A percentile compares a stretch with the other conserved stretches of the same genome.
These are phyloP conservation scores for Pleuronectes platessa DNA, from an alignment of 2,113 vertebrate genomes.

Conservation along the genomic window DNA sequence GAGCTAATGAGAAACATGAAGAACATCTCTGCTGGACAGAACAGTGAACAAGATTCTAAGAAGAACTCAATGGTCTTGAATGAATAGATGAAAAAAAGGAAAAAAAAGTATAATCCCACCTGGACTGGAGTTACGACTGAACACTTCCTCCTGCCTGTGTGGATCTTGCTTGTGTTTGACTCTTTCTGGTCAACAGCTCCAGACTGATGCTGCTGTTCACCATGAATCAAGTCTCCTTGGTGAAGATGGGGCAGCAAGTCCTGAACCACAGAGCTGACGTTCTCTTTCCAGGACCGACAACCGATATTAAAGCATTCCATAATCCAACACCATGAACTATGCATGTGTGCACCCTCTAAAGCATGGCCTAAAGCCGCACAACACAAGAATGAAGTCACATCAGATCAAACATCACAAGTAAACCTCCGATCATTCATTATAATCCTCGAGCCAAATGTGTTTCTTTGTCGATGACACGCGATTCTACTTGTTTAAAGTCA, in stretches of 20 bases:
- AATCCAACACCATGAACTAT: slow-evolving; percentile 49
- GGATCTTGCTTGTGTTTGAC: slow-evolving; percentile 10
- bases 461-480: slow-evolving; percentile 1
- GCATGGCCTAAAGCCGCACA: slow-evolving; percentile 52
- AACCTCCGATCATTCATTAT: slow-evolving; percentile 22
- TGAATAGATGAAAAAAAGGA: not conserved
- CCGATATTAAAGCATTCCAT: slow-evolving; percentile 28
- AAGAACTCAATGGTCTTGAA: slow-evolving; percentile 20
- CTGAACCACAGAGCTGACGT: slow-evolving; percentile 10
- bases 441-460: slow-evolving; percentile 19
- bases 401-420: slow-evolving; percentile 20
- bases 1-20: slow-evolving; percentile 13
- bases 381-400: slow-evolving; percentile 33
- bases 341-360: slow-evolving; percentile 64
- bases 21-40: slow-evolving; percentile 27
- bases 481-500: slow-evolving; percentile 17
- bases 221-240: not conserved
- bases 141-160: slow-evolving; percentile 3
- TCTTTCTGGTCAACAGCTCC: not conserved
- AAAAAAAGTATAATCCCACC: not conserved
- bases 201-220: not conserved
- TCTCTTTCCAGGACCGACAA: slow-evolving; percentile 18
- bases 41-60: slow-evolving; percentile 30
- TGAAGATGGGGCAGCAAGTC: slow-evolving; percentile 10
- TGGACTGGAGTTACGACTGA: slow-evolving; percentile 37